Conservation (phyloP, 1,140 invertebrate genomes). For the Saccostrea glomerata region DNA sequence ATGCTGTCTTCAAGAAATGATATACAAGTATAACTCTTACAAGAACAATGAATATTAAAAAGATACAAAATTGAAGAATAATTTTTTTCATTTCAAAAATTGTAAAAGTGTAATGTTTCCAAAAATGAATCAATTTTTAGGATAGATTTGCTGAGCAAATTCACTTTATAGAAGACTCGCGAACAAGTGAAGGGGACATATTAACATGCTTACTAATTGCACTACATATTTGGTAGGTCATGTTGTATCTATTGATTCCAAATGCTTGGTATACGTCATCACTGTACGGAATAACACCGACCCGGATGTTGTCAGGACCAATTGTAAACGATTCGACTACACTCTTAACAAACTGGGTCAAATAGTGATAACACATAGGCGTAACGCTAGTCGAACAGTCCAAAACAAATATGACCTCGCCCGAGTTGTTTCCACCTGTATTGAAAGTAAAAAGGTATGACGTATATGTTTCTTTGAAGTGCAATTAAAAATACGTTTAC, state of each 20-base stretch:
- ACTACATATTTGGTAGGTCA: conserved; percentile 47
- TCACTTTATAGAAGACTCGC: too few species aligned
- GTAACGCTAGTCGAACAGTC: conserved; percentile 68
- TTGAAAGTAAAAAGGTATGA: not conserved
- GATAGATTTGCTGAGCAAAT: too few species aligned
- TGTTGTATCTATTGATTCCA: conserved; percentile 58
- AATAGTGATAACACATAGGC: conserved; percentile 58
- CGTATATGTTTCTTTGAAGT: too few species aligned
- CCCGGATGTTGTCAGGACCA: conserved; percentile 57
- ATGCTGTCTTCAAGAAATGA: conserved; percentile 39
- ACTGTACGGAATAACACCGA: conserved; percentile 64
- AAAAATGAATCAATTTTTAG: too few species aligned
- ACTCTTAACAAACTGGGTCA: conserved; percentile 68
- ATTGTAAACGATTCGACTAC: conserved; percentile 58
- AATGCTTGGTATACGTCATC: conserved; percentile 62
- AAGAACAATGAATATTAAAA: too few species aligned
- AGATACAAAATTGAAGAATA: too few species aligned
- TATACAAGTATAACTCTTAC: too few species aligned
- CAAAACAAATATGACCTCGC: conserved; percentile 69
- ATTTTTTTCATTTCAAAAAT: too few species aligned
- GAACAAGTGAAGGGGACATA: too few species aligned
- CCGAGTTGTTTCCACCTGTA: conserved; percentile 64
- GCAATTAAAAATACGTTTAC: not conserved
- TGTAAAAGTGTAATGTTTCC: too few species aligned
- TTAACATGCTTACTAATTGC: conserved; percentile 53